Percentiles rank a stretch among this genome's conserved stretches.
Conservation (phyloP, 2,888 invertebrate species). For the Diploptera punctata region DNA sequence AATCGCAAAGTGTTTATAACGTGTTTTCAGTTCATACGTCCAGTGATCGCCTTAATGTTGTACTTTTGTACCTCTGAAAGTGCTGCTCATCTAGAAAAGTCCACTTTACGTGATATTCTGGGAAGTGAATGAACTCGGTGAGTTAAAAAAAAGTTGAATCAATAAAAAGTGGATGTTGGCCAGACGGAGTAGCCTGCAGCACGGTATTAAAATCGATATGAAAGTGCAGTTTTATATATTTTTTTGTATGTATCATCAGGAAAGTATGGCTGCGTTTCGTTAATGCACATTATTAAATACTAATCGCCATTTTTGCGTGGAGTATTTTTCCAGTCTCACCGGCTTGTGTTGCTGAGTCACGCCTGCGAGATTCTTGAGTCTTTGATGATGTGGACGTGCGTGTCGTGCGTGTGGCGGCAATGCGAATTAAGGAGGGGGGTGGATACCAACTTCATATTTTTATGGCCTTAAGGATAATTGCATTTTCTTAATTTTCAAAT, state of each 20-base stretch:
- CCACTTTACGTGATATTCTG: slow-evolving; percentile 5
- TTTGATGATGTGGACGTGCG: slow-evolving; percentile 19
- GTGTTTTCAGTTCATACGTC: slow-evolving; percentile 4
- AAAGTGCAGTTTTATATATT: not conserved
- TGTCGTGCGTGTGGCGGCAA: not conserved
- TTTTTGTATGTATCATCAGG: not conserved
- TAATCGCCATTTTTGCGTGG: slow-evolving; percentile 21
- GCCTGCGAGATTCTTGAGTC: slow-evolving; percentile 1
- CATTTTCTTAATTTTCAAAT: too few relatives aligned
- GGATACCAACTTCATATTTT: too few relatives aligned
- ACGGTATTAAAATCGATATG: not conserved
- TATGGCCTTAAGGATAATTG: too few relatives aligned
- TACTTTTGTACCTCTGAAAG: not conserved
- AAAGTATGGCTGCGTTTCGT: too few relatives aligned
- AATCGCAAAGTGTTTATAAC: not conserved
- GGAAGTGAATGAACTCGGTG: slow-evolving; percentile 18
- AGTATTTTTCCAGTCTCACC: not conserved
- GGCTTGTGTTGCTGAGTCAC: slow-evolving; percentile 29
- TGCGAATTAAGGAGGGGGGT: not conserved
- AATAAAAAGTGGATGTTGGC: not conserved
- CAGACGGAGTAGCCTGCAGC: not conserved
- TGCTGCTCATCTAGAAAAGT: not conserved
- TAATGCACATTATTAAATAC: too few relatives aligned
- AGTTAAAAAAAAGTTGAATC: not conserved
- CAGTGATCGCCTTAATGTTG: not conserved